Base-by-base conservation (phyloP, 1,140 invertebrate genomes). In the Macrostomum lignano region DNA sequence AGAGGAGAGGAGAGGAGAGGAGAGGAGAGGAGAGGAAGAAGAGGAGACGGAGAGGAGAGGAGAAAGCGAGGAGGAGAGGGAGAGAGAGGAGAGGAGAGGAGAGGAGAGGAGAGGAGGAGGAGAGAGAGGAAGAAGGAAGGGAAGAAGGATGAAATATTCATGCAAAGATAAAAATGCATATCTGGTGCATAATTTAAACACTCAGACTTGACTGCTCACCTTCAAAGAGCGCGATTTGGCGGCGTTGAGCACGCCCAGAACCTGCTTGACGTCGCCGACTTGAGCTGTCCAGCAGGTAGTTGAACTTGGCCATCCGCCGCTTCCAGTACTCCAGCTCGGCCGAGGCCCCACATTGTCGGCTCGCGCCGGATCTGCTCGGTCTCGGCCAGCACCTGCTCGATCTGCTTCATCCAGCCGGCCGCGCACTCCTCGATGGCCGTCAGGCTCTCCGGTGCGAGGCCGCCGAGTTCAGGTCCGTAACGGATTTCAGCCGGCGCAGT, bases 291-390 rank as follows among this genome's bases (percentile, higher is more conserved):
- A 76, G 66, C 2, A 86, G 65, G 54, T 81, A 78, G 23, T 76
- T 82, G 51, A 86, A 82, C 50, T 78, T 76, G 0, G 77, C 76
- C 35, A 74, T 75, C 21, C 81, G 60, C 44, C 73, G 73, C 59
- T 88, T 91, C 81, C 81, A 93, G 55, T 88, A 88, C 45, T 79
- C 75, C 7, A 88, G 59, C 55, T 93, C 82, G 47, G 86, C 78
- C 79, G 49, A 6, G 81, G 82, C 3, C 81, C 75, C 45, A 74
- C 74, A 3, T 72, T 70, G 46, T 91, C 79, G 36, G 75, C 77
- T 93, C 82, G 32, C 74, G 67, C 39, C 81, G 65, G 33, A 93
- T 65, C 54, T 88, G 78, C 36, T 59, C 55, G 38, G 48, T 53
- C 37, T 58, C 52, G 4, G 48, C 47, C 11, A 57, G 36, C 5